phyloP scores from a whole-genome alignment of 2,797 vertebrate species.

The Micrastur ruficollis region DNA sequence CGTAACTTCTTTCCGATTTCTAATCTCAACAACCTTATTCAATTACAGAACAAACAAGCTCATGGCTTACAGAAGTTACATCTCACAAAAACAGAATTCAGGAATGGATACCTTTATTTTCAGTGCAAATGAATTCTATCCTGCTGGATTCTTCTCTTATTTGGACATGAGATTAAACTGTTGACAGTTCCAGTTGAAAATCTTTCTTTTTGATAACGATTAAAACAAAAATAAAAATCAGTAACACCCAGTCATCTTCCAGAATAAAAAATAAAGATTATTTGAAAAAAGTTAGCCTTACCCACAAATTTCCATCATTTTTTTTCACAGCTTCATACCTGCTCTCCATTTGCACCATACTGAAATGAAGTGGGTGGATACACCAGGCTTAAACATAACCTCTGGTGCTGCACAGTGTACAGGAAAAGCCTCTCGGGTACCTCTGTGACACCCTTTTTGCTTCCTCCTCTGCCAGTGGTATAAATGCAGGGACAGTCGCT shows the following conservation, averaged over 20 bases:
- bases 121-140: background rate
- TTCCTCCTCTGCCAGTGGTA: background rate
- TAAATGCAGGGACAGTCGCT: background rate
- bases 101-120: background rate
- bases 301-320: background rate
- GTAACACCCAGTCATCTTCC: background rate
- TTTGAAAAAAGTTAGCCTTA: background rate
- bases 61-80: background rate
- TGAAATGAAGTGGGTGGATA: background rate
- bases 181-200: background rate
- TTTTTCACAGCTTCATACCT: background rate
- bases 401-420: background rate
- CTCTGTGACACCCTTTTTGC: background rate
- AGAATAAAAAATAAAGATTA: background rate
- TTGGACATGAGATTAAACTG: background rate
- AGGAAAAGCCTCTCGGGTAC: background rate
- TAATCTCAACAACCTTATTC: background rate
- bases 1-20: background rate
- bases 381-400: background rate
- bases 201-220: background rate
- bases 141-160: background rate
- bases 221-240: background rate
- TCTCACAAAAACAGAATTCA: background rate
- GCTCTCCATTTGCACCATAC: background rate
- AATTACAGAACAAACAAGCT: background rate